phyloP scores from a whole-genome alignment of 37 sponge, comb jelly and placozoan genomes.

The Hexactinellida sp. region DNA sequence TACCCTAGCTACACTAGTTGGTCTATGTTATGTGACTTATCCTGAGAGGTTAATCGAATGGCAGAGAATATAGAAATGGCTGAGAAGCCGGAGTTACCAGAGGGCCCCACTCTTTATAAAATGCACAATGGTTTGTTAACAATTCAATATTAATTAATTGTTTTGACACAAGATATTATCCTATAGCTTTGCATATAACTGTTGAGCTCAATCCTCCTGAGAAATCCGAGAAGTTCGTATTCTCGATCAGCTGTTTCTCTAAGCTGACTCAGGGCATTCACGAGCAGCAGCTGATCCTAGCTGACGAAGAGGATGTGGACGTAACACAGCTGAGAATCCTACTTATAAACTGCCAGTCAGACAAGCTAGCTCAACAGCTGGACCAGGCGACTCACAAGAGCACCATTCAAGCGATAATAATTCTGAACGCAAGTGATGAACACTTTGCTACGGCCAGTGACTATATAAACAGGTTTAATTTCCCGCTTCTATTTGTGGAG shows the following conservation, averaged over 20 bases:
- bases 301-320: not conserved
- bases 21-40: not conserved
- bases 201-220: not conserved
- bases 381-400: not conserved
- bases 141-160: not conserved
- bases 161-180: not conserved
- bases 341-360: not conserved
- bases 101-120: not conserved
- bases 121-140: not conserved
- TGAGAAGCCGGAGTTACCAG: not conserved
- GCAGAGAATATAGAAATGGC: not conserved
- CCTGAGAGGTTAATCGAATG: no score
- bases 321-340: not conserved
- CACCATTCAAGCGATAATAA: not conserved
- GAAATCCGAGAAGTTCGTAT: not conserved
- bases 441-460: not conserved
- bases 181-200: not conserved
- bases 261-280: not conserved
- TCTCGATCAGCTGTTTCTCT: not conserved
- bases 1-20: no score
- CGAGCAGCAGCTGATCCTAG: constrained; percentile 8
- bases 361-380: constrained; percentile 6
- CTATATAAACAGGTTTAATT: not conserved
- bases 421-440: not conserved
- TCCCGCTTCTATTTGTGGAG: constrained; percentile 9